Evolutionary conservation across 2,113 vertebrate species (phyloP).

Genomic region (Pelecanoides urinatrix): DNA sequence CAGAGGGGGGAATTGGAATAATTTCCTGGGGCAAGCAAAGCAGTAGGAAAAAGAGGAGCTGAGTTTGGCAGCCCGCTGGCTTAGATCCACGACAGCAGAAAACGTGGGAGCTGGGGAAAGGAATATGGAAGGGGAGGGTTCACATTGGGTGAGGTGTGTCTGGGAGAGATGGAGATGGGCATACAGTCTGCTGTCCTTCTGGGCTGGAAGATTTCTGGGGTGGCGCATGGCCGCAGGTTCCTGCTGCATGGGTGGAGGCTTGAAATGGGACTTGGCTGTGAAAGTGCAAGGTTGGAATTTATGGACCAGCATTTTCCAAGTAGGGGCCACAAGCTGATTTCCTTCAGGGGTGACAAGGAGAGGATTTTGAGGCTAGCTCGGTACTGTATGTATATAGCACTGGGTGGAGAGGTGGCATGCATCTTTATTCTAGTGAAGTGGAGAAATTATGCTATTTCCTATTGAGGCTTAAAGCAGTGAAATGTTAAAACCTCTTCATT

Average conservation of each 20-base stretch:
- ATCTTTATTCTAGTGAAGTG: neutral
- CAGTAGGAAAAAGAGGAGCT: neutral
- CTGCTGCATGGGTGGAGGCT: neutral
- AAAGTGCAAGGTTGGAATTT: neutral
- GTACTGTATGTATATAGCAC: neutral
- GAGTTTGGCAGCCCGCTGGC: neutral
- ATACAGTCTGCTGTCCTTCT: neutral
- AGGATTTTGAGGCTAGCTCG: accelerated
- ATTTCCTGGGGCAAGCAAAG: neutral
- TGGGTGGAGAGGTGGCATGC: neutral
- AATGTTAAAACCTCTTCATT: neutral
- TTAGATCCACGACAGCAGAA: neutral
- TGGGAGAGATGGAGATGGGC: neutral
- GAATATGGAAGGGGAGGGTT: neutral
- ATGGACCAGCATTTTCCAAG: neutral
- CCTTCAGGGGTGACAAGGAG: accelerated
- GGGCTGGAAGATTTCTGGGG: neutral
- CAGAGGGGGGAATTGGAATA: neutral
- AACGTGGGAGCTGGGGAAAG: neutral
- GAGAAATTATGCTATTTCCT: neutral
- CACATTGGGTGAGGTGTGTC: neutral
- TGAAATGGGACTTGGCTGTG: neutral
- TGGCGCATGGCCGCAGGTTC: neutral
- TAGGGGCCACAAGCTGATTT: neutral
- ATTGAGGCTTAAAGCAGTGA: neutral